phyloP scores from a whole-genome alignment of 1,140 invertebrate genomes.

The Propsilocerus akamusi region DNA sequence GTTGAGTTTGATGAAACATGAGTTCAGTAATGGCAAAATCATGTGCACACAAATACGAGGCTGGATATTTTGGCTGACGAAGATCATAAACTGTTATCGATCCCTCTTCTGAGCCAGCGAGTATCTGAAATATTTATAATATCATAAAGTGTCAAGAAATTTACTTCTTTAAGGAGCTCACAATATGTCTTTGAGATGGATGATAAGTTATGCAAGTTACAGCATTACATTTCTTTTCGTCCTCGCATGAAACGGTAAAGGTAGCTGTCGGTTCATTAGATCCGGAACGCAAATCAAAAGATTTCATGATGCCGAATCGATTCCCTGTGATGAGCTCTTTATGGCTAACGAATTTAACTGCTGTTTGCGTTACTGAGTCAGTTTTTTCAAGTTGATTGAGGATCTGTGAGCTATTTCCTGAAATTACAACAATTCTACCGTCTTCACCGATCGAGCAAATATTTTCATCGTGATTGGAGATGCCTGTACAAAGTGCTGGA shows the following conservation, averaged over 20 bases:
- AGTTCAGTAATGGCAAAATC: slow-evolving; percentile 57
- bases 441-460: slow-evolving; percentile 67
- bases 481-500: slow-evolving; percentile 40
- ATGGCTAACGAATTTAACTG: slow-evolving; percentile 55
- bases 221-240: slow-evolving; percentile 36
- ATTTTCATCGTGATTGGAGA: slow-evolving; percentile 49
- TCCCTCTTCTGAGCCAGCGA: slow-evolving; percentile 65
- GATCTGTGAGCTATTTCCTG: slow-evolving; percentile 36
- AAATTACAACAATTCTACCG: slow-evolving; percentile 49
- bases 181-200: slow-evolving; percentile 66
- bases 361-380: slow-evolving; percentile 62
- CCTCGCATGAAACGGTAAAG: slow-evolving; percentile 44
- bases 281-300: slow-evolving; percentile 57
- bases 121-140: slow-evolving; percentile 21
- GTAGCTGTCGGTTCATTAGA: slow-evolving; percentile 34
- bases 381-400: slow-evolving; percentile 45
- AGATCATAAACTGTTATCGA: slow-evolving; percentile 78
- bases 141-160: background rate
- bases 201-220: slow-evolving; percentile 58
- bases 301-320: slow-evolving; percentile 66
- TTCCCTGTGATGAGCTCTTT: slow-evolving; percentile 66
- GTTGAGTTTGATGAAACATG: slow-evolving; percentile 62
- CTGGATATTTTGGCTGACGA: slow-evolving; percentile 57
- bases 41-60: slow-evolving; percentile 62
- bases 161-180: slow-evolving; percentile 4